Conservation (phyloP, 1,140 invertebrate genomes). For the Aphelinus atriplicis region DNA sequence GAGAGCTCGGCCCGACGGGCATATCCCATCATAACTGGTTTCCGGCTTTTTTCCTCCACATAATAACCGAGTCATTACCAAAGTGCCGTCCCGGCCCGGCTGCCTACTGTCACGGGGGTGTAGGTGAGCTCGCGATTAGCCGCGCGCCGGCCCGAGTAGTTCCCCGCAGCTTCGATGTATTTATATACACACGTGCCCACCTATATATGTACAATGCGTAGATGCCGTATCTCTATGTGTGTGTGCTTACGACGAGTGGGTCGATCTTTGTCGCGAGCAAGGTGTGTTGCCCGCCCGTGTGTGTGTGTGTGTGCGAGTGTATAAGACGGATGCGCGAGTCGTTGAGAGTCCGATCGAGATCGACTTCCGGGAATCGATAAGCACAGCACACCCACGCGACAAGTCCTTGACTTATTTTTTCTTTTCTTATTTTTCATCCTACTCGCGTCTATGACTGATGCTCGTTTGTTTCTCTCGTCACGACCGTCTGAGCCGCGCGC, state of each 20-base stretch:
- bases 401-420: slow-evolving; percentile 20
- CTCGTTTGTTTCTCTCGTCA: no score
- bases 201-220: no score
- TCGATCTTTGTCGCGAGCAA: neutral
- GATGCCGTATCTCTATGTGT: no score
- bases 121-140: slow-evolving; percentile 15
- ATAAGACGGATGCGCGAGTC: slow-evolving; percentile 5
- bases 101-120: slow-evolving; percentile 64
- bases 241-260: neutral
- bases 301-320: neutral
- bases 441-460: no score
- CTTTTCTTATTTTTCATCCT: neutral
- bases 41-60: slow-evolving; percentile 66
- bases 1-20: no score
- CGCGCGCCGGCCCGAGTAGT: neutral
- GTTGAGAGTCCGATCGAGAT: slow-evolving; percentile 11
- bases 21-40: slow-evolving; percentile 60
- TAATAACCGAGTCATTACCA: slow-evolving; percentile 62
- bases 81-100: slow-evolving; percentile 54
- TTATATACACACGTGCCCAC: no score
- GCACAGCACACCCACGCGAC: neutral
- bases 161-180: no score
- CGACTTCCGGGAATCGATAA: slow-evolving; percentile 25
- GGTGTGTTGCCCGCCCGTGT: neutral
- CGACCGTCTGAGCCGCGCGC: no score